Evolutionary conservation across 1,140 invertebrate species (phyloP).

Genomic region (Pentalonia nigronervosa): DNA sequence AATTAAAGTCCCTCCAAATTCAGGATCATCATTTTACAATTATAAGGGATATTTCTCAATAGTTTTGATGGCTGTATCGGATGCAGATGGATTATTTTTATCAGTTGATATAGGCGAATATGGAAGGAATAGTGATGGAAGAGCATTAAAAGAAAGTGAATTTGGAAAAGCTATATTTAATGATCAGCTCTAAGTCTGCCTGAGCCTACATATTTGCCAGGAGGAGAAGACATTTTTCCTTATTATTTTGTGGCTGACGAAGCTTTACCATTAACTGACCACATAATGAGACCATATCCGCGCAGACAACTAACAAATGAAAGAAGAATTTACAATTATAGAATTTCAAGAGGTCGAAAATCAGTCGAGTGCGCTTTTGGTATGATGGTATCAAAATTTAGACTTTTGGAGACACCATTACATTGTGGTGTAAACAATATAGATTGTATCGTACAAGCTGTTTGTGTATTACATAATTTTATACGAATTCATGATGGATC

Average conservation of each 20-base stretch:
- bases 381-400: constrained; percentile 64
- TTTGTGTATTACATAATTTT: constrained; percentile 59
- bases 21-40: too few relatives aligned
- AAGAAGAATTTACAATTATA: constrained; percentile 64
- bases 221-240: constrained; percentile 51
- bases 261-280: constrained; percentile 62
- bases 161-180: too few relatives aligned
- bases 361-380: constrained; percentile 65
- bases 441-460: constrained; percentile 60
- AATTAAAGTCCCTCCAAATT: too few relatives aligned
- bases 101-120: too few relatives aligned
- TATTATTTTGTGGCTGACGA: too few relatives aligned
- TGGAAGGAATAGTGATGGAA: too few relatives aligned
- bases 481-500: neutral
- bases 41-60: too few relatives aligned
- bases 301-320: constrained; percentile 59
- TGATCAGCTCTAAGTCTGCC: too few relatives aligned
- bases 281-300: constrained; percentile 63
- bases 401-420: constrained; percentile 64
- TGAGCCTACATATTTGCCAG: constrained; percentile 22
- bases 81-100: too few relatives aligned
- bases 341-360: constrained; percentile 61
- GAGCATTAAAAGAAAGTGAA: too few relatives aligned
- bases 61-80: too few relatives aligned
- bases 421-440: too few relatives aligned